Base-by-base conservation (phyloP, 1,140 invertebrate species). In the Drosophila repleta region DNA sequence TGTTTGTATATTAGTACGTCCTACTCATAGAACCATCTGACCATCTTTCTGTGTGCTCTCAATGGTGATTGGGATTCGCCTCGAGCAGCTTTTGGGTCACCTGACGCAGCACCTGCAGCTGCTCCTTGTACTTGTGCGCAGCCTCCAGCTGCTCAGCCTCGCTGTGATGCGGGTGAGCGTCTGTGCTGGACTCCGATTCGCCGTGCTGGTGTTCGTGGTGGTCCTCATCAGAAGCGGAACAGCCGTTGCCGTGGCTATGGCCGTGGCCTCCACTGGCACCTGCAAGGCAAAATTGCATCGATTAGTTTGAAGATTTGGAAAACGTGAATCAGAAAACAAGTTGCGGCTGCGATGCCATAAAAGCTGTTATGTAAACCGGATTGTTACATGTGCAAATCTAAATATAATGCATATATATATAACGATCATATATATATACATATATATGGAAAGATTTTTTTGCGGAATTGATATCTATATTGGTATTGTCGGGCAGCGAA, bases 51-150 rank as follows among this genome's bases (percentile, higher is more conserved):
- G n/a, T n/a, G n/a, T n/a, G n/a, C n/a, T 5, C 17, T 60, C 32
- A 53, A 11, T 60, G 29, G n/a, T 49, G 32, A 2, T 88, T 79
- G 52, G 75, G 74, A 41, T 87, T 63, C 11, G 64, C 57, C 45
- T 88, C 83, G 7, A 88, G 64, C 24, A 88, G 73, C 17, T 76
- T 76, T 32, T 88, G 83, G 4, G 84, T 88, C 10, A 88, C 83
- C 51, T 88, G 83, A 10, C 84, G 73, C 45, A 88, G 51, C 17
- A 88, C 41, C 32, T 88, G 79, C 15, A 88, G 39, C 43, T 88
- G 80, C 56, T 89, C 72, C 45, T 88, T 79, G 29, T 88, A 88
- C 24, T 88, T 74, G 29, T 89, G 79, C n/a, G 87, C 72, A 7
- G 64, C 62, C 32, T 49, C 55, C 37, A 76, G 32, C 48, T 83